Conservation (phyloP, 2,888 invertebrate genomes). For the Cyclophora albipunctata region DNA sequence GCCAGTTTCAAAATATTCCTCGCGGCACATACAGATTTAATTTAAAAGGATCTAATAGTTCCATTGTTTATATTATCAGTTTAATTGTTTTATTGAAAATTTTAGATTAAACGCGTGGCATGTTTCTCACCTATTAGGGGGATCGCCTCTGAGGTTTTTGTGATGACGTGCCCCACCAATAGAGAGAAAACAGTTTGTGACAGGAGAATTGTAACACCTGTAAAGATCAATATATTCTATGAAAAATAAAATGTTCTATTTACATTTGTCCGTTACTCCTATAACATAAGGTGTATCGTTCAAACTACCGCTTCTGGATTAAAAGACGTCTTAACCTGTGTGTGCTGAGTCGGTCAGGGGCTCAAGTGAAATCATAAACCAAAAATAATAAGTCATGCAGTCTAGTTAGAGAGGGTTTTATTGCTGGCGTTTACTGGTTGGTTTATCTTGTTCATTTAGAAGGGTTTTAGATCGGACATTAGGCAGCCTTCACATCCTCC, state of each 20-base stretch:
- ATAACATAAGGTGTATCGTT: constrained; percentile 25
- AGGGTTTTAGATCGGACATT: constrained; percentile 18
- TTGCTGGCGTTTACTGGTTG: constrained; percentile 20
- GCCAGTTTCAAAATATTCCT: constrained; percentile 49
- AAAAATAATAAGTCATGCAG: constrained; percentile 63
- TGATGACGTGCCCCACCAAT: constrained; percentile 99
- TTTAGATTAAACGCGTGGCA: constrained; percentile 37
- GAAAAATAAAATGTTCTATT: constrained; percentile 49
- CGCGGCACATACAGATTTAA: constrained; percentile 36
- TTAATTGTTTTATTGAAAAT: constrained; percentile 25
- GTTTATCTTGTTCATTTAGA: constrained; percentile 22
- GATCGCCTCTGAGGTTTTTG: constrained; percentile 99
- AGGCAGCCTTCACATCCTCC: constrained; percentile 34
- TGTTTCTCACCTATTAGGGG: constrained; percentile 93
- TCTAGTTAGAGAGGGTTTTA: constrained; percentile 46
- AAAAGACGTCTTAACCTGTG: constrained; percentile 46
- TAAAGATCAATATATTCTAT: constrained; percentile 79
- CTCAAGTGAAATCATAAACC: constrained; percentile 68
- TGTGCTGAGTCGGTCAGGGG: constrained; percentile 69
- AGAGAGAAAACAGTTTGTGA: constrained; percentile 99
- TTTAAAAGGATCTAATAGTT: constrained; percentile 33
- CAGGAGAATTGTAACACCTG: constrained; percentile 99
- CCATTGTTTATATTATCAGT: constrained; percentile 26
- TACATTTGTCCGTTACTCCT: constrained; percentile 29
- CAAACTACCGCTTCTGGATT: constrained; percentile 27